A percentile compares a stretch with the other conserved stretches of the same genome.
phyloP scores from a whole-genome alignment of 2,113 vertebrate genomes.

The Cygnus buccinator region DNA sequence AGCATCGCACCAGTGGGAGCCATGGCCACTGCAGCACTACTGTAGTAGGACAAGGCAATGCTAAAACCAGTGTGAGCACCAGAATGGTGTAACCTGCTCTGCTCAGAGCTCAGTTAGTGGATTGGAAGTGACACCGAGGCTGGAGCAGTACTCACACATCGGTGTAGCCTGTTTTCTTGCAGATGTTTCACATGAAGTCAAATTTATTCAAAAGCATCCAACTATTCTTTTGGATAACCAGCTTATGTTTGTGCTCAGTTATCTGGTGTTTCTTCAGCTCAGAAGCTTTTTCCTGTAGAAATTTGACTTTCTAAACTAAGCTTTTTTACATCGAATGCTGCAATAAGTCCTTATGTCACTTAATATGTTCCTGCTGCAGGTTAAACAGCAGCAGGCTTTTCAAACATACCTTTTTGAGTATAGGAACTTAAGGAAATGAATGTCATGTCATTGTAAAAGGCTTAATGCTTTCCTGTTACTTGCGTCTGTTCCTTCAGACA shows the following conservation, averaged over 20 bases:
- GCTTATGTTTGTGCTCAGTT: not conserved
- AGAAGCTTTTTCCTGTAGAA: not conserved
- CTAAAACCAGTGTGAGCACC: fast-evolving
- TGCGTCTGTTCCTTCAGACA: not conserved
- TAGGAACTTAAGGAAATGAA: not conserved
- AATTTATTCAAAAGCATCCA: not conserved
- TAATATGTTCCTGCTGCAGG: not conserved
- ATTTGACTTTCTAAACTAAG: not conserved
- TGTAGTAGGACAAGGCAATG: not conserved
- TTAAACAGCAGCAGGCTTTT: not conserved
- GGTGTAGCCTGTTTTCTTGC: not conserved
- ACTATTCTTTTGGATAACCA: not conserved
- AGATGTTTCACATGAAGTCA: not conserved
- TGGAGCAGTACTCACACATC: not conserved
- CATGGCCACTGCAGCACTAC: fast-evolving
- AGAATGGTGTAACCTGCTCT: not conserved
- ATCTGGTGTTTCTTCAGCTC: not conserved
- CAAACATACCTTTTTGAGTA: not conserved
- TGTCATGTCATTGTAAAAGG: not conserved
- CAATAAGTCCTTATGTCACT: not conserved
- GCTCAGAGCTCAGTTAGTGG: not conserved
- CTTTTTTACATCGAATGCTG: not conserved
- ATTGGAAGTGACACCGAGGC: not conserved
- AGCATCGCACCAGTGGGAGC: not conserved
- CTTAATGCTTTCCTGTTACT: not conserved